phyloP scores from a whole-genome alignment of 2,888 invertebrate genomes.

The Pollenia angustigena region DNA sequence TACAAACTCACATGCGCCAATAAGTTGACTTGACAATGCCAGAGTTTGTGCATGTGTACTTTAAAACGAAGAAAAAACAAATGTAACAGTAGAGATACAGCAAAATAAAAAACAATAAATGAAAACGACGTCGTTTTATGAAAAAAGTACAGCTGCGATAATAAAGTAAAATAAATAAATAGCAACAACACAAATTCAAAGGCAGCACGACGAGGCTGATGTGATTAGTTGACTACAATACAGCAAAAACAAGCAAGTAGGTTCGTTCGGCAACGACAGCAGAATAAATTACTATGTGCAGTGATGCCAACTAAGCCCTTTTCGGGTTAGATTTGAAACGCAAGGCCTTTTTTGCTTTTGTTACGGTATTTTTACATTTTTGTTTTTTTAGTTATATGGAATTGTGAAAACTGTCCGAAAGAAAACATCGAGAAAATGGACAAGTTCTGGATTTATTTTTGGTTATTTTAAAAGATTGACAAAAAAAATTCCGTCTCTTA shows the following conservation, averaged over 20 bases:
- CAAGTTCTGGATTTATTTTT: no score
- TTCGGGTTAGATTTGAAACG: background rate
- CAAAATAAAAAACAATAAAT: slow-evolving; percentile 12
- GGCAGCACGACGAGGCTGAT: slow-evolving; percentile 55
- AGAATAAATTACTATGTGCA: slow-evolving; percentile 16
- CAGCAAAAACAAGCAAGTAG: slow-evolving; percentile 33
- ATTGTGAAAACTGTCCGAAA: no score
- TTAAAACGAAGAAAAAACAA: slow-evolving; percentile 1
- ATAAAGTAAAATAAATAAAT: slow-evolving; percentile 35
- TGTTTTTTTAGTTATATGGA: no score
- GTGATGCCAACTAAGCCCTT: no score
- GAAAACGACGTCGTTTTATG: slow-evolving; percentile 55
- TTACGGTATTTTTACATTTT: no score
- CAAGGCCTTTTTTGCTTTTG: background rate
- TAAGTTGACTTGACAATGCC: slow-evolving; percentile 9
- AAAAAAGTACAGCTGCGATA: slow-evolving; percentile 62
- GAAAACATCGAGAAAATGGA: no score
- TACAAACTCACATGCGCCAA: slow-evolving; percentile 37
- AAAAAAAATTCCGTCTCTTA: no score
- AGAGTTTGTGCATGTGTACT: background rate
- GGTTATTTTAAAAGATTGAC: no score
- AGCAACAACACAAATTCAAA: slow-evolving; percentile 27
- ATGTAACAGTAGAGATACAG: background rate
- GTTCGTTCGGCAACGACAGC: slow-evolving; percentile 59
- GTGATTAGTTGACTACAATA: slow-evolving; percentile 49